phyloP scores from a whole-genome alignment of 2,113 vertebrate species.

The Geothlypis trichas region DNA sequence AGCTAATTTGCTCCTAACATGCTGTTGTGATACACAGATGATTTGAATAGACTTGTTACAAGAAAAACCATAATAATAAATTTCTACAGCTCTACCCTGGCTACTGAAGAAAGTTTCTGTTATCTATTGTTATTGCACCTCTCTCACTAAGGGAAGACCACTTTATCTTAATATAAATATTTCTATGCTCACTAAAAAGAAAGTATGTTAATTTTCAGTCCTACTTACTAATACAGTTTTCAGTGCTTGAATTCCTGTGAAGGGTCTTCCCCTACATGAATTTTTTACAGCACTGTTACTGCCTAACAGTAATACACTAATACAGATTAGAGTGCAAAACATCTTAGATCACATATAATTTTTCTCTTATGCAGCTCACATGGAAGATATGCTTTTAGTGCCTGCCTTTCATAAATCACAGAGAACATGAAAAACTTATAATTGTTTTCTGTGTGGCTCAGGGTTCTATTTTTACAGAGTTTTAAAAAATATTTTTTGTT shows the following conservation, averaged over 20 bases:
- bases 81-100: background rate
- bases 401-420: background rate
- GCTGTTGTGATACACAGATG: background rate
- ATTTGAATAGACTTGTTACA: background rate
- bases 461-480: background rate
- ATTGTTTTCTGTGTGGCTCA: background rate
- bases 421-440: background rate
- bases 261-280: background rate
- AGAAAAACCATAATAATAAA: background rate
- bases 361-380: background rate
- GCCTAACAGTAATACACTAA: background rate
- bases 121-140: background rate
- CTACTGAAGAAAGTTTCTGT: background rate
- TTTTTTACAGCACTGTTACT: background rate
- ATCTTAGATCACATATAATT: background rate
- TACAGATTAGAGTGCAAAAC: background rate
- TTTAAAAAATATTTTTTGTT: background rate
- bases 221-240: background rate
- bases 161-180: background rate
- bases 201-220: background rate
- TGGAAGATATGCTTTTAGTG: background rate
- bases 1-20: background rate
- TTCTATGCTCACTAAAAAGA: background rate
- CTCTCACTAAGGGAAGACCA: background rate
- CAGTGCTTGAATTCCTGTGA: background rate